Evolutionary conservation across 1,140 invertebrate species (phyloP), one percentile per base, ranked within the genome.

Genomic region (Ceratoteleas bidentatus): DNA sequence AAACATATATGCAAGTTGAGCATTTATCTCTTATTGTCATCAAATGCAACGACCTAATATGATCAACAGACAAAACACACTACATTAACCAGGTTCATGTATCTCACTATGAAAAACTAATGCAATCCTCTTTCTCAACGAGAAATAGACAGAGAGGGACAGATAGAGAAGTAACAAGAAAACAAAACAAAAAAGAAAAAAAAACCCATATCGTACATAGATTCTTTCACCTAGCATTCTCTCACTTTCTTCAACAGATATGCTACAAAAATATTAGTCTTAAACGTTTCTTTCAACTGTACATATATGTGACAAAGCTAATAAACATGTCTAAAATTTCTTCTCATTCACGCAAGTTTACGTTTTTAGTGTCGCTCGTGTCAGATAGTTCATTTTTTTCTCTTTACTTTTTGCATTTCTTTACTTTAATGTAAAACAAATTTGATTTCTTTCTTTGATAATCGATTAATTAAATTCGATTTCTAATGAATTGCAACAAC

Each of bases 321-420:
- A 13, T 45, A 52, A 47, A 50, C 24, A 61, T 60, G 32, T 32
- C 7, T 15, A 9, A 15, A 49, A 24, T 7, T 62, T 45, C 2
- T 64, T 69, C 15, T 50, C 53, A 70, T 75, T 72, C 66, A 75
- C 72, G 76, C 52, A 76, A 80, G 81, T 72, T 84, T 84, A 84
- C 81, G 81, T 74, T 80, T 84, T 72, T 56, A 78, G 73, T 84
- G 76, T 79, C 81, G 72, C 81, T 84, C 81, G 72, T 74, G 61
- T 62, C 6, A 43, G 53, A 61, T 11, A n/a, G 13, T 66, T 68
- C 36, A 58, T 61, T 10, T 61, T 33, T 61, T 52, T 34, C 6
- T 43, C 33, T 34, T 66, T 57, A 15, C 16, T 49, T 49, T 49
- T 15, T 49, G n/a, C 3, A 4, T 47, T 47, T 47, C 4, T 47